A percentile compares a stretch with the other conserved stretches of the same genome.
These are phyloP conservation scores for Erpobdella octoculata DNA, from an alignment of 2,888 invertebrate species.

Conservation along the genomic window DNA sequence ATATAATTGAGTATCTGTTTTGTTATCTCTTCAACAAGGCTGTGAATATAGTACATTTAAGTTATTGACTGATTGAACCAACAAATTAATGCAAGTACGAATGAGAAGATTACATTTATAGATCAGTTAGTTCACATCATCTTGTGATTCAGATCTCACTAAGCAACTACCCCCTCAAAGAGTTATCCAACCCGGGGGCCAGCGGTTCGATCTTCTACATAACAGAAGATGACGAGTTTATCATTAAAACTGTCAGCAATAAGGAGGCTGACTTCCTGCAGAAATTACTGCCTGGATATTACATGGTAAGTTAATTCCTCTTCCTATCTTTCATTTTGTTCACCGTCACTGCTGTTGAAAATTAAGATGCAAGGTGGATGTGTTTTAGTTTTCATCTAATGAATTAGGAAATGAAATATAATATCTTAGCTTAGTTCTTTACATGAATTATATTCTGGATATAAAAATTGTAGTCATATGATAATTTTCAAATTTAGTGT, in stretches of 20 bases:
- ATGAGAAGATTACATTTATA: too few species aligned
- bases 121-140: not conserved
- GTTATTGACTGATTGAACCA: too few species aligned
- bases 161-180: slow-evolving; percentile 85
- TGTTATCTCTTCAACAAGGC: too few species aligned
- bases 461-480: too few species aligned
- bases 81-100: too few species aligned
- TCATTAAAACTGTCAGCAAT: slow-evolving; percentile 98
- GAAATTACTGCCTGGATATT: slow-evolving; percentile 91
- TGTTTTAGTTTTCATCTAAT: not conserved
- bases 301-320: slow-evolving; percentile 63
- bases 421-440: too few species aligned
- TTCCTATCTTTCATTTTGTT: too few species aligned
- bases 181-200: slow-evolving; percentile 95
- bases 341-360: too few species aligned
- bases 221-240: slow-evolving; percentile 96
- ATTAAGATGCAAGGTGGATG: not conserved
- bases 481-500: too few species aligned
- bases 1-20: too few species aligned
- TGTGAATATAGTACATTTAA: too few species aligned
- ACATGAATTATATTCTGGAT: too few species aligned
- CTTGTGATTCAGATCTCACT: slow-evolving; percentile 73
- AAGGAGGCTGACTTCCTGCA: slow-evolving; percentile 98
- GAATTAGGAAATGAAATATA: not conserved
- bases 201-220: slow-evolving; percentile 98